Percentiles rank a stretch among this genome's conserved stretches.
phyloP scores from a whole-genome alignment of 2,797 vertebrate genomes.

The Odontamblyopus rebecca region DNA sequence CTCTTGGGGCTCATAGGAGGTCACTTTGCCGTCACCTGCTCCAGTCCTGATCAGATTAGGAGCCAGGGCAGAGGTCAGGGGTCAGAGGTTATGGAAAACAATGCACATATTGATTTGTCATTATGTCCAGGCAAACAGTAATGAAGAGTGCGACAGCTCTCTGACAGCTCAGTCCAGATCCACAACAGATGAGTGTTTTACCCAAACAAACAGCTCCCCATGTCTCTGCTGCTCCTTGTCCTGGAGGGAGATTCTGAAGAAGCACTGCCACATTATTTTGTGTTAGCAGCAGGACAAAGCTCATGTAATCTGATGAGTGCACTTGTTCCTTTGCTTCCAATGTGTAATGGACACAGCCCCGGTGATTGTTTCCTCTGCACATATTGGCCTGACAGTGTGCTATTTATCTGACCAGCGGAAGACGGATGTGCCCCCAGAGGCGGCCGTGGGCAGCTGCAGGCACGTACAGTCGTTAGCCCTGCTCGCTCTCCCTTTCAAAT shows the following conservation, averaged over 20 bases:
- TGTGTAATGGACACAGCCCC: constrained; percentile 8
- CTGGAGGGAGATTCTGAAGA: neutral
- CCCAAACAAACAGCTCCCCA: neutral
- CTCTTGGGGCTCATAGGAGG: neutral
- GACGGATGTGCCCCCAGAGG: constrained; percentile 33
- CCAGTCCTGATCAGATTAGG: neutral
- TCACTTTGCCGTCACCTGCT: neutral
- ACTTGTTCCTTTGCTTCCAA: neutral
- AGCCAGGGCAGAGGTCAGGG: neutral
- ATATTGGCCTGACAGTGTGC: constrained; percentile 26
- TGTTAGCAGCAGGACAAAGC: neutral
- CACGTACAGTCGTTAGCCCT: constrained; percentile 68
- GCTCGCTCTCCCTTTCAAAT: constrained; percentile 73
- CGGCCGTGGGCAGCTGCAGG: constrained; percentile 65
- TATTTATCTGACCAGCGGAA: constrained; percentile 40
- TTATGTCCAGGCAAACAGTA: constrained; percentile 3
- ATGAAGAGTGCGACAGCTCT: neutral
- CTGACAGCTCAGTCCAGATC: neutral
- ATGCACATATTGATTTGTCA: constrained; percentile 3
- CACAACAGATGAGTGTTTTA: constrained; percentile 1
- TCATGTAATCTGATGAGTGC: neutral
- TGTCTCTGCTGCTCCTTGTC: neutral
- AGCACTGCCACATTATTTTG: neutral
- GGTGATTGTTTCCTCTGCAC: constrained; percentile 33
- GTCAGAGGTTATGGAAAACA: constrained; percentile 7